These are phyloP conservation scores for Drosophila vallismaia DNA, from an alignment of 2,888 invertebrate species.

Conservation along the genomic window DNA sequence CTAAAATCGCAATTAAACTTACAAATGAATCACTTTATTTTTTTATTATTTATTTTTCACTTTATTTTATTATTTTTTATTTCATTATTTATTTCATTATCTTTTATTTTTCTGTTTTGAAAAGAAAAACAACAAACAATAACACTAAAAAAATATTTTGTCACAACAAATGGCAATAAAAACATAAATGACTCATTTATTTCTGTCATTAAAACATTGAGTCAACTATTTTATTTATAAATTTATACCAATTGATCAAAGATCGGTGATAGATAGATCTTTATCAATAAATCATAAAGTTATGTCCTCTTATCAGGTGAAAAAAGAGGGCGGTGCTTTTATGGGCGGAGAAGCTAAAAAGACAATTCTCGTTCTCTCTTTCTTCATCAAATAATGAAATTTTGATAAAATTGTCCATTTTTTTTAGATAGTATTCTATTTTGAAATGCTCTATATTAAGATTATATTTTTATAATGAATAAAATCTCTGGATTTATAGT, in stretches of 20 bases:
- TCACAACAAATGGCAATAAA: background rate
- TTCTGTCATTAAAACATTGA: background rate
- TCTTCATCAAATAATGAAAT: background rate
- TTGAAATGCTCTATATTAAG: background rate
- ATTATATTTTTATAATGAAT: background rate
- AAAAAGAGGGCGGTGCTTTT: background rate
- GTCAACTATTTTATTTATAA: background rate
- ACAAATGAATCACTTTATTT: background rate
- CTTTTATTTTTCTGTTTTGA: background rate
- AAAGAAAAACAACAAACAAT: background rate
- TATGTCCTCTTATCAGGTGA: background rate
- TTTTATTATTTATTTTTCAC: background rate
- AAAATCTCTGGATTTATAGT: background rate
- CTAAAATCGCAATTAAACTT: background rate
- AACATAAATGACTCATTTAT: background rate
- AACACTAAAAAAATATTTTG: background rate
- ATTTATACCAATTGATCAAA: background rate
- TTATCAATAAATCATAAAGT: background rate
- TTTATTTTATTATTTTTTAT: background rate
- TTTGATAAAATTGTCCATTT: background rate
- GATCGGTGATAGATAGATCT: slow-evolving; percentile 2
- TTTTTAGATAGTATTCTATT: background rate
- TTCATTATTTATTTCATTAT: background rate
- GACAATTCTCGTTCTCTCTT: background rate
- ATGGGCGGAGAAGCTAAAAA: background rate